Evolutionary conservation across 2,113 vertebrate genomes (phyloP).

Genomic region (Ariopsis seemanni): DNA sequence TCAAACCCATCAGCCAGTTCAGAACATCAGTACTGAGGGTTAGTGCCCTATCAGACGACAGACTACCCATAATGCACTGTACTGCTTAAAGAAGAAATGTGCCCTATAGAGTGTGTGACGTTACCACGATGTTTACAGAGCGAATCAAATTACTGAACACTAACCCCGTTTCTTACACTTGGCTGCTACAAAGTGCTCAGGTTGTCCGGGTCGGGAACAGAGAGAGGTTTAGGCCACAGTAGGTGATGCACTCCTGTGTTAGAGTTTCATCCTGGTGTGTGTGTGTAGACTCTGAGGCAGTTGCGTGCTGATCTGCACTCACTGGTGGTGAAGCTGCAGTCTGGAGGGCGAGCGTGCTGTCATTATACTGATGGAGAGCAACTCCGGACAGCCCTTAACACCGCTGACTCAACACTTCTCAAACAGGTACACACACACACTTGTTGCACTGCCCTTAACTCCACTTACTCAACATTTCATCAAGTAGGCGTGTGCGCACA

Average conservation of each 20-base stretch:
- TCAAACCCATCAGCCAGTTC: not conserved
- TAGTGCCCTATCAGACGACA: not conserved
- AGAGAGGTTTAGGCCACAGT: not conserved
- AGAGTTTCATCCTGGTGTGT: not conserved
- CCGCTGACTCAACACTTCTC: conserved; percentile 81
- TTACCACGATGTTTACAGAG: not conserved
- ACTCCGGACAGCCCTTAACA: conserved; percentile 78
- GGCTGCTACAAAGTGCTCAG: not conserved
- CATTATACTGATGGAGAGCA: conserved; percentile 86
- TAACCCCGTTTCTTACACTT: not conserved
- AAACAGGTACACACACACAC: conserved; percentile 79
- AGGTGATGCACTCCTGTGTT: not conserved
- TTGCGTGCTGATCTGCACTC: conserved; percentile 81
- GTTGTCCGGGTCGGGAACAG: not conserved
- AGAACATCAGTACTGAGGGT: not conserved
- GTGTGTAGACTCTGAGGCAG: conserved; percentile 80
- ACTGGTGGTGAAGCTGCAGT: conserved; percentile 80
- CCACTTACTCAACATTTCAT: conserved; percentile 81
- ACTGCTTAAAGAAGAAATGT: not conserved
- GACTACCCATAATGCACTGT: not conserved
- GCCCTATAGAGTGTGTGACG: not conserved
- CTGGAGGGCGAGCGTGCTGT: conserved; percentile 89
- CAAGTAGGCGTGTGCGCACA: conserved; percentile 76
- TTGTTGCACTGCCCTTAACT: conserved; percentile 70
- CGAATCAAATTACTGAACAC: not conserved